phyloP scores from a whole-genome alignment of 2,888 invertebrate species.

The Cosmorhoe ocellata region DNA sequence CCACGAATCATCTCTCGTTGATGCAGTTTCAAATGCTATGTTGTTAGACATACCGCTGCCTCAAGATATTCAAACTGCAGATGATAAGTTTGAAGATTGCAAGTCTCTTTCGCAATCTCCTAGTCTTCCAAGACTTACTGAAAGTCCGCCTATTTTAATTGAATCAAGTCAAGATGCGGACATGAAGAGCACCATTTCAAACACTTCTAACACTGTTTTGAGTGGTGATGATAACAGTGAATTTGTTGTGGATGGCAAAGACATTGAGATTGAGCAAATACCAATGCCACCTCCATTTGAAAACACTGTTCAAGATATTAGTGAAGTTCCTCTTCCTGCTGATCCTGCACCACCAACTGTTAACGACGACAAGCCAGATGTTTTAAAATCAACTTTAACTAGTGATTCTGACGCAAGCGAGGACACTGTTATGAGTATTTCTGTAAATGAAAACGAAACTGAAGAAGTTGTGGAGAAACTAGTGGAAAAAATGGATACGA shows the following conservation, averaged over 20 bases:
- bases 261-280: slow-evolving; percentile 64
- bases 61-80: slow-evolving; percentile 54
- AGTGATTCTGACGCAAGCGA: slow-evolving; percentile 83
- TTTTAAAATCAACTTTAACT: slow-evolving; percentile 84
- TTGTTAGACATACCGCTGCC: slow-evolving; percentile 69
- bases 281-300: slow-evolving; percentile 71
- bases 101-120: slow-evolving; percentile 77
- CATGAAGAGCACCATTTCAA: slow-evolving; percentile 36
- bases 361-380: slow-evolving; percentile 68
- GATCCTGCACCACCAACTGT: slow-evolving; percentile 58
- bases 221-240: slow-evolving; percentile 47
- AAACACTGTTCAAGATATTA: slow-evolving; percentile 63
- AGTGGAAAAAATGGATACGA: slow-evolving; percentile 57
- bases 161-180: slow-evolving; percentile 48
- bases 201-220: slow-evolving; percentile 24
- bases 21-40: slow-evolving; percentile 57
- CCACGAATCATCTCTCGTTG: slow-evolving; percentile 43
- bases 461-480: slow-evolving; percentile 56
- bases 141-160: slow-evolving; percentile 79
- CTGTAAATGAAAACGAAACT: slow-evolving; percentile 67
- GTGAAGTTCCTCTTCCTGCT: slow-evolving; percentile 69
- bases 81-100: slow-evolving; percentile 57
- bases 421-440: slow-evolving; percentile 91
- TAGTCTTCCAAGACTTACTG: slow-evolving; percentile 85
- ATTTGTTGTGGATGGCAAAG: slow-evolving; percentile 53